Evolutionary conservation across 1,140 invertebrate genomes (phyloP).

Genomic region (Microplitis demolitor): DNA sequence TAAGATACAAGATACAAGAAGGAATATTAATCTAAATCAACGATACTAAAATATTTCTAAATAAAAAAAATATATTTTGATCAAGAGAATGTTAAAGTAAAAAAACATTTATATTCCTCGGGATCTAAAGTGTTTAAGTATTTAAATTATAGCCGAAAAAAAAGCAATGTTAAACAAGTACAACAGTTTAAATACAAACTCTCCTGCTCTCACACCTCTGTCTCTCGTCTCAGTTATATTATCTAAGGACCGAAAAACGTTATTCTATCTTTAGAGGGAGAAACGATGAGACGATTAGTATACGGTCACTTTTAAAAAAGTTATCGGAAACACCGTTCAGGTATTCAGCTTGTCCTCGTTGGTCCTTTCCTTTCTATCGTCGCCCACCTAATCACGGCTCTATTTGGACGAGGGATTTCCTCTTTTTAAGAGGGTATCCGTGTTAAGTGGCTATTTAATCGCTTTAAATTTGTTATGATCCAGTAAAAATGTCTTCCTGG

Average conservation of each 20-base stretch:
- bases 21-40: too few relatives aligned
- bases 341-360: constrained; percentile 21
- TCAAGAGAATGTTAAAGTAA: too few relatives aligned
- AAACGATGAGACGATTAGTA: constrained; percentile 21
- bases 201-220: constrained; percentile 2
- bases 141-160: too few relatives aligned
- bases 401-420: constrained; percentile 30
- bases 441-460: constrained; percentile 39
- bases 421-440: constrained; percentile 40
- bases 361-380: background rate
- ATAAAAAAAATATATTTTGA: too few relatives aligned
- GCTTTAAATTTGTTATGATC: constrained; percentile 32
- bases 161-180: background rate
- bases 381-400: constrained; percentile 40
- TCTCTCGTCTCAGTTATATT: background rate
- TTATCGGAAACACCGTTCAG: constrained; percentile 16
- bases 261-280: constrained; percentile 2
- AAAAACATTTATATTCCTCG: too few relatives aligned
- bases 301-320: constrained; percentile 12
- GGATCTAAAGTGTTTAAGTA: too few relatives aligned
- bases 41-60: too few relatives aligned
- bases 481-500: constrained; percentile 24
- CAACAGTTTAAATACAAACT: constrained; percentile 2
- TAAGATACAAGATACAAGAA: too few relatives aligned
- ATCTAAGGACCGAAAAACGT: constrained; percentile 17